Conservation (phyloP, 1,140 invertebrate genomes). For the Drosophila guanche region DNA sequence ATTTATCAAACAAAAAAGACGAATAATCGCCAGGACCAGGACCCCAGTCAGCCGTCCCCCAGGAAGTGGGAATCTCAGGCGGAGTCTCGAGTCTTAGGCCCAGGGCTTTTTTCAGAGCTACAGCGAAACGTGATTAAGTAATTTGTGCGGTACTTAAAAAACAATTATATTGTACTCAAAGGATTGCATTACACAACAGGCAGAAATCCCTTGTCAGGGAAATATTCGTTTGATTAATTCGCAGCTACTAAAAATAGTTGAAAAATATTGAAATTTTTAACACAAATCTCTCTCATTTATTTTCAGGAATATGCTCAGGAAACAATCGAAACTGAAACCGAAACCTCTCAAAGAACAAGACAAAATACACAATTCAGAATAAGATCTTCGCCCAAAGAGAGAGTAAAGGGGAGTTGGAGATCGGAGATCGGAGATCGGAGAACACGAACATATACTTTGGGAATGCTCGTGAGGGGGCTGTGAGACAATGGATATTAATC, state of each 20-base stretch:
- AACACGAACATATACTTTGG: constrained; percentile 25
- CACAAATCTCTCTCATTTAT: neutral
- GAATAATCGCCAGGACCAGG: constrained; percentile 67
- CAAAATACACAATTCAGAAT: constrained; percentile 59
- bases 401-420: neutral
- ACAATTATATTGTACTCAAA: constrained; percentile 57
- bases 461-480: constrained; percentile 29
- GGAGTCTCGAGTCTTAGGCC: constrained; percentile 1
- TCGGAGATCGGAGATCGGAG: neutral
- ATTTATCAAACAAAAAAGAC: constrained; percentile 81
- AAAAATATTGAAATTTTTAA: neutral
- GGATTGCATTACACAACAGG: constrained; percentile 9
- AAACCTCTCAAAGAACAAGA: constrained; percentile 57
- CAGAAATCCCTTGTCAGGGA: neutral
- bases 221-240: constrained; percentile 19
- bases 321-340: constrained; percentile 26
- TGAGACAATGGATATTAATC: constrained; percentile 75
- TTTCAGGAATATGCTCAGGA: constrained; percentile 12
- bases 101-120: constrained; percentile 18
- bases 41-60: neutral
- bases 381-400: constrained; percentile 56
- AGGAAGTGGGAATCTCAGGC: neutral
- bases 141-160: constrained; percentile 77
- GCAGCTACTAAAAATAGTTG: neutral
- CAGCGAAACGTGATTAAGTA: constrained; percentile 56